Evolutionary conservation across 2,797 vertebrate genomes (phyloP).

Genomic region (Cyclopterus lumpus): DNA sequence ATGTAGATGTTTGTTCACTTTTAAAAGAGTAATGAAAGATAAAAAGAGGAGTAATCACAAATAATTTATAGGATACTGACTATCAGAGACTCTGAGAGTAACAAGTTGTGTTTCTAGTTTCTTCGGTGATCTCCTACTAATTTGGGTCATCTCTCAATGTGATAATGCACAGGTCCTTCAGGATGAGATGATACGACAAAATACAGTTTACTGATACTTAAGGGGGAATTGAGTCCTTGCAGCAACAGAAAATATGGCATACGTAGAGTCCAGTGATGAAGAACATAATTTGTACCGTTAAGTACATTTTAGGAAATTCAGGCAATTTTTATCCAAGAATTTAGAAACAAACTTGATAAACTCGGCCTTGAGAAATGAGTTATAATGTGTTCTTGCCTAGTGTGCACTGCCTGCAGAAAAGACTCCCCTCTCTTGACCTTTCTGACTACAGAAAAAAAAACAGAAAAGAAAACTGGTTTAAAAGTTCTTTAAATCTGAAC

Average conservation of each 20-base stretch:
- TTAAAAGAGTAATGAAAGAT: constrained; percentile 41
- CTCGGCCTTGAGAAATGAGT: neutral
- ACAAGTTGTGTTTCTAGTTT: constrained; percentile 5
- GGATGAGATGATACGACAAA: constrained; percentile 1
- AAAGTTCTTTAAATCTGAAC: neutral
- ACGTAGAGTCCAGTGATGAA: neutral
- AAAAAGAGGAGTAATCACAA: constrained; percentile 41
- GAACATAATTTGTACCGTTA: neutral
- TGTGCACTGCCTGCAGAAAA: neutral
- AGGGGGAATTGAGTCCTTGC: constrained; percentile 8
- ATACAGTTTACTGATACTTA: neutral
- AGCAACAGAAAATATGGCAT: constrained; percentile 10
- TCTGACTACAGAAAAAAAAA: neutral
- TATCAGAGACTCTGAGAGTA: constrained; percentile 8
- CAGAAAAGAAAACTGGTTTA: neutral
- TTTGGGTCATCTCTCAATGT: constrained; percentile 4
- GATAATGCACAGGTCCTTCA: constrained; percentile 8
- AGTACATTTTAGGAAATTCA: neutral
- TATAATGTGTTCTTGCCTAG: neutral
- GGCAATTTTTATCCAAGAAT: neutral
- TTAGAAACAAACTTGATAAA: neutral
- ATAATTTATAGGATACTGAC: constrained; percentile 56
- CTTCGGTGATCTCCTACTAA: constrained; percentile 23
- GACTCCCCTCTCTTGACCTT: constrained; percentile 2
- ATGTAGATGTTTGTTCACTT: constrained; percentile 42